These are phyloP conservation scores for Vicugna pacos DNA, from an alignment of 2,113 vertebrate species.

Conservation along the genomic window DNA sequence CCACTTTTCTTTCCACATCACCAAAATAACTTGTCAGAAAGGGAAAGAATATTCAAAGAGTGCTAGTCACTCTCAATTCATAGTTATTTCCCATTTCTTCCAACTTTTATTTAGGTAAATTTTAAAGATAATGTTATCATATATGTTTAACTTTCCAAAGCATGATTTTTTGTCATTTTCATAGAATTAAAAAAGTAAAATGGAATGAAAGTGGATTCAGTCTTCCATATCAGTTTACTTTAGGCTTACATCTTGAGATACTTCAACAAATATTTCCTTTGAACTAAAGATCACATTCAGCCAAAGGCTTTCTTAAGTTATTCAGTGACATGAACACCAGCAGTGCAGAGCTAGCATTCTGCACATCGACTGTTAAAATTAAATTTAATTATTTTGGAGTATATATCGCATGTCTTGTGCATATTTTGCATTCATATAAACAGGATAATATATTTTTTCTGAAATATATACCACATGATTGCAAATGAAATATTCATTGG, in stretches of 20 bases:
- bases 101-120: background rate
- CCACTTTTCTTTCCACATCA: background rate
- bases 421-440: background rate
- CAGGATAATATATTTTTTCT: background rate
- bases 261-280: conserved; percentile 36
- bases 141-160: conserved; percentile 27
- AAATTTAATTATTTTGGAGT: background rate
- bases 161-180: conserved; percentile 21
- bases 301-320: conserved; percentile 5
- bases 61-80: background rate
- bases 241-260: background rate
- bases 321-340: background rate
- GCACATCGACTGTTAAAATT: background rate
- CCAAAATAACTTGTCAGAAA: background rate
- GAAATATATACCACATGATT: background rate
- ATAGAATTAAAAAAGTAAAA: conserved; percentile 47
- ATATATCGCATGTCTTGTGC: background rate
- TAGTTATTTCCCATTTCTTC: background rate
- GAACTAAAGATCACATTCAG: background rate
- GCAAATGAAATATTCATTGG: background rate
- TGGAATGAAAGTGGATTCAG: background rate
- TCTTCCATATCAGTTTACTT: conserved; percentile 41
- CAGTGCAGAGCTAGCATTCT: conserved; percentile 18
- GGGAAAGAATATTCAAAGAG: background rate
- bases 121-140: background rate